Base-by-base conservation (phyloP, 2,888 invertebrate genomes). In the Helleia helle region DNA sequence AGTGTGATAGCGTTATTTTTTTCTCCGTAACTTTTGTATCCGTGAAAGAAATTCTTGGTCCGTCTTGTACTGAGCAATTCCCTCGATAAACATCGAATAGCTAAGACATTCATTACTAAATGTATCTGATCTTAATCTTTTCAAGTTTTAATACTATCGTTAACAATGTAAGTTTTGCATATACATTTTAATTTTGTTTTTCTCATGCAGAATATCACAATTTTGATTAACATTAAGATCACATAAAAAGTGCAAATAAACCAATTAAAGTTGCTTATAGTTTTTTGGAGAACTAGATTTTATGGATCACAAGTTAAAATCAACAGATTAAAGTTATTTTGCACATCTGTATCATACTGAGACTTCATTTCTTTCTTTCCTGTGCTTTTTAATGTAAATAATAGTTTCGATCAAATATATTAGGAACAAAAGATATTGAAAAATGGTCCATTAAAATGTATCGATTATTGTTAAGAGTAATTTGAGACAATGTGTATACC, bases 371-470 rank as follows among this genome's bases (percentile, higher is more conserved):
- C 40, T 14, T 38, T 13, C 25, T 12, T 55, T 59, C 58, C 58
- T 59, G 59, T 66, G 66, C 56, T 59, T 63, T 66, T 62, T 62
- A 60, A 52, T 74, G 70, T 75, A 71, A 63, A 71, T 73, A 71
- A 55, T 42, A 51, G 50, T 57, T 61, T 71, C 71, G 73, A 74
- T 71, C 76, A 73, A 73, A 66, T 61, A 56, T 56, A 68, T 70
- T 69, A 70, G 58, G 66, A 75, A 74, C 71, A 70, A 76, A 69
- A 63, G 57, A 56, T 55, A 55, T 56, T 58, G 58, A 62, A 65
- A 70, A 71, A 79, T 70, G 83, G 81, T 83, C 83, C 81, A 81
- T 75, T 81, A 75, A 73, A 69, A 55, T 71, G 64, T 69, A 76
- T 71, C 65, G 67, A 67, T 55, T 74, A 74, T 71, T n/a, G 39